phyloP scores from a whole-genome alignment of 2,888 invertebrate genomes.

The Drosophila histrio region DNA sequence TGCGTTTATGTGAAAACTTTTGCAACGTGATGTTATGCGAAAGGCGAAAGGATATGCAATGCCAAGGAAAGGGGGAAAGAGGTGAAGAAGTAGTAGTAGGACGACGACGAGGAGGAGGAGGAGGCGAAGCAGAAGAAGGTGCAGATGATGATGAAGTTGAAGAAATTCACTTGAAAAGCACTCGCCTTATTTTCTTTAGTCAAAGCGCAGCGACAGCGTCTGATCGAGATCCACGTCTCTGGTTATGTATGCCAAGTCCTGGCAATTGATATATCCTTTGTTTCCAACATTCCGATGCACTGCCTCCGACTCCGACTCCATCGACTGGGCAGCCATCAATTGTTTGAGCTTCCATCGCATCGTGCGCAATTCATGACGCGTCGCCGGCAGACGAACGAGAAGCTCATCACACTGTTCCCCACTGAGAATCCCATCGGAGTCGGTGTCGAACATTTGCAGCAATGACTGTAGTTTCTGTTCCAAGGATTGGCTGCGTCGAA shows the following conservation, averaged over 20 bases:
- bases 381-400: slow-evolving; percentile 30
- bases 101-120: neutral
- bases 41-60: slow-evolving; percentile 56
- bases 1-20: slow-evolving; percentile 78
- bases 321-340: slow-evolving; percentile 18
- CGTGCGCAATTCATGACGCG: slow-evolving; percentile 22
- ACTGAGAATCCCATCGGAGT: slow-evolving; percentile 38
- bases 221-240: slow-evolving; percentile 48
- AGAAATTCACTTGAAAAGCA: neutral
- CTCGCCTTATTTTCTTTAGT: neutral
- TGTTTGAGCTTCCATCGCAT: slow-evolving; percentile 50
- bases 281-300: neutral
- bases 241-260: slow-evolving; percentile 51
- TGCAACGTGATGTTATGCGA: slow-evolving; percentile 73
- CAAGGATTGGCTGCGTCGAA: slow-evolving; percentile 31
- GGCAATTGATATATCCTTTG: slow-evolving; percentile 1
- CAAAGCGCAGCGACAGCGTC: slow-evolving; percentile 40
- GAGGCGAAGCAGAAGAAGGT: neutral
- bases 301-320: neutral
- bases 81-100: neutral
- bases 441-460: slow-evolving; percentile 40
- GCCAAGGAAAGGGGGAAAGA: neutral
- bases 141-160: neutral
- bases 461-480: slow-evolving; percentile 31
- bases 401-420: slow-evolving; percentile 32